phyloP scores from a whole-genome alignment of 2,797 vertebrate genomes.

The Botia kubotai region DNA sequence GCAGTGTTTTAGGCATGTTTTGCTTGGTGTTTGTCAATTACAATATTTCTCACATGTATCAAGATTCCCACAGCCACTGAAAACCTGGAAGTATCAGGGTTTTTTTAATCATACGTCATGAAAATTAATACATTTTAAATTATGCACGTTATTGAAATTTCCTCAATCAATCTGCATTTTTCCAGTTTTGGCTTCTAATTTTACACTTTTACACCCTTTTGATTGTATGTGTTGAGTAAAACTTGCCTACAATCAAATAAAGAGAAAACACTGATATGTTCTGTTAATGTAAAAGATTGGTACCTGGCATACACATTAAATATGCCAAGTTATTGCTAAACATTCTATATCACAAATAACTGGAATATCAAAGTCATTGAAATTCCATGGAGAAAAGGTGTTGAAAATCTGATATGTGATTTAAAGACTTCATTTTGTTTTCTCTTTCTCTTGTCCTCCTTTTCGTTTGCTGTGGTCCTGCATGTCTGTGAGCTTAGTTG shows the following conservation, averaged over 20 bases:
- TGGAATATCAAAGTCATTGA: not conserved
- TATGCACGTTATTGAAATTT: not conserved
- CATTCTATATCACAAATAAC: not conserved
- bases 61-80: not conserved
- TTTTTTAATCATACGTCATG: not conserved
- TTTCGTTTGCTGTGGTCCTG: conserved; percentile 48
- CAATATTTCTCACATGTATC: not conserved
- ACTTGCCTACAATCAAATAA: not conserved
- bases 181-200: too few relatives aligned
- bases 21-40: not conserved
- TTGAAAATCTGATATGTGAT: not conserved
- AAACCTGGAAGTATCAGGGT: not conserved
- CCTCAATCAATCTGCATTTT: too few relatives aligned
- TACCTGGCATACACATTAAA: too few relatives aligned
- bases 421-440: not conserved
- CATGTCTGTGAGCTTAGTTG: conserved; percentile 65
- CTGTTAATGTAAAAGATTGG: too few relatives aligned
- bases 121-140: not conserved
- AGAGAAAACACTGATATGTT: not conserved
- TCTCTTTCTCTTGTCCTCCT: not conserved
- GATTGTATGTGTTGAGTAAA: not conserved
- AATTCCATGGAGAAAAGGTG: not conserved
- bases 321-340: not conserved
- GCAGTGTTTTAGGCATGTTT: conserved; percentile 27
- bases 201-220: not conserved